Evolutionary conservation across 92 coral and sea anemone species (phyloP).

Genomic region (Palythoa grandis): DNA sequence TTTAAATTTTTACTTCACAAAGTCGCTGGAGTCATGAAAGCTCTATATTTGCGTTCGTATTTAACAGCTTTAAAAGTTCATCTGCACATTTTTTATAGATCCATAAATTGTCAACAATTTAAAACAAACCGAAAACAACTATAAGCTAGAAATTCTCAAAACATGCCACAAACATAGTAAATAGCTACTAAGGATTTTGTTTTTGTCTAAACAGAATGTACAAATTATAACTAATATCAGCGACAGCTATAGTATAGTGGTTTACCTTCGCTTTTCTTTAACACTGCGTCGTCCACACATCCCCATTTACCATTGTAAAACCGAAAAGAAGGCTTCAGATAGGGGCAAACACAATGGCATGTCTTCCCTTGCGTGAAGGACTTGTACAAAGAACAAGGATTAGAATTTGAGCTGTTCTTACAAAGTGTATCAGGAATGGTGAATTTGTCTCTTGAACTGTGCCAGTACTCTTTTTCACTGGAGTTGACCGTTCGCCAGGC

Average conservation of each 20-base stretch:
- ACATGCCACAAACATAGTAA: no score
- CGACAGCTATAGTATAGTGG: background rate
- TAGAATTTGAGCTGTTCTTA: background rate
- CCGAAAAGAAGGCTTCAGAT: constrained; percentile 5
- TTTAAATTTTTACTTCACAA: no score
- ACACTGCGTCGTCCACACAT: constrained; percentile 2
- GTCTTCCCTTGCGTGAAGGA: background rate
- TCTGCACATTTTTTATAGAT: no score
- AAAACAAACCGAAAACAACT: no score
- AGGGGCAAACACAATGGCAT: constrained; percentile 15
- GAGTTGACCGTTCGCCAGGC: background rate
- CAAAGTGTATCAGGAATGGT: constrained; percentile 25
- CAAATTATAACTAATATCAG: no score
- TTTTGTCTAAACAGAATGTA: no score
- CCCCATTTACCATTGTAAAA: constrained; percentile 22
- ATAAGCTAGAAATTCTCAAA: no score
- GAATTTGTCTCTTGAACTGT: constrained; percentile 31
- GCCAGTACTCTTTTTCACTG: background rate
- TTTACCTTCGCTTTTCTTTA: constrained; percentile 28
- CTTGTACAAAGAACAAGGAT: constrained; percentile 3
- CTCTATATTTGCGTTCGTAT: no score
- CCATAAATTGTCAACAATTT: no score
- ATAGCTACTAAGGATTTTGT: no score
- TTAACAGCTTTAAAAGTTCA: no score
- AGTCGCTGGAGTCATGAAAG: no score